Percentiles rank a stretch among this genome's conserved stretches.
phyloP scores from a whole-genome alignment of 2,113 vertebrate genomes.

The Lasiurus borealis region DNA sequence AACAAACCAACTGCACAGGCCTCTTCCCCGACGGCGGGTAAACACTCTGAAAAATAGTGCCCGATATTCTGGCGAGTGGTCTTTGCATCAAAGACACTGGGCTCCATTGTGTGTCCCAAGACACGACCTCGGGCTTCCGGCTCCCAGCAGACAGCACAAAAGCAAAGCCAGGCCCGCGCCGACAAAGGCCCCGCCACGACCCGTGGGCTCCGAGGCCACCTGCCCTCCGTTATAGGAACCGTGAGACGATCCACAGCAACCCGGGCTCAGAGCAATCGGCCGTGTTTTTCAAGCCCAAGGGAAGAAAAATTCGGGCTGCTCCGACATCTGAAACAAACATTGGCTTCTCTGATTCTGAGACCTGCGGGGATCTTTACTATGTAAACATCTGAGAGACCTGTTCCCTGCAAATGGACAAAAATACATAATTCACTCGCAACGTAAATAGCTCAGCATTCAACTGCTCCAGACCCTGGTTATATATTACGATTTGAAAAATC shows the following conservation, averaged over 20 bases:
- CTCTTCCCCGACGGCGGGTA: not conserved
- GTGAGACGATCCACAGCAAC: rapidly evolving
- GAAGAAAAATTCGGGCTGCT: not conserved
- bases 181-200: not conserved
- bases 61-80: rapidly evolving
- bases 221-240: not conserved
- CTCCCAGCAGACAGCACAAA: rapidly evolving
- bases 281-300: not conserved
- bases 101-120: not conserved
- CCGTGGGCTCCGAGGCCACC: not conserved
- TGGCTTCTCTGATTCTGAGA: not conserved
- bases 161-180: not conserved
- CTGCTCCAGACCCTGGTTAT: not conserved
- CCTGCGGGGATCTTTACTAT: not conserved
- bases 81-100: rapidly evolving
- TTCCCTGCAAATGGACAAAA: not conserved
- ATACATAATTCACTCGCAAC: not conserved
- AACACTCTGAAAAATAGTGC: rapidly evolving
- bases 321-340: constrained; percentile 3
- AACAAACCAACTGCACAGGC: not conserved
- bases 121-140: not conserved
- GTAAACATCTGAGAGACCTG: not conserved
- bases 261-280: rapidly evolving
- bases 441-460: not conserved
- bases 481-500: not conserved